A percentile compares a stretch with the other conserved stretches of the same genome.
phyloP scores from a whole-genome alignment of 2,113 vertebrate genomes.

The Syrmaticus mikado region DNA sequence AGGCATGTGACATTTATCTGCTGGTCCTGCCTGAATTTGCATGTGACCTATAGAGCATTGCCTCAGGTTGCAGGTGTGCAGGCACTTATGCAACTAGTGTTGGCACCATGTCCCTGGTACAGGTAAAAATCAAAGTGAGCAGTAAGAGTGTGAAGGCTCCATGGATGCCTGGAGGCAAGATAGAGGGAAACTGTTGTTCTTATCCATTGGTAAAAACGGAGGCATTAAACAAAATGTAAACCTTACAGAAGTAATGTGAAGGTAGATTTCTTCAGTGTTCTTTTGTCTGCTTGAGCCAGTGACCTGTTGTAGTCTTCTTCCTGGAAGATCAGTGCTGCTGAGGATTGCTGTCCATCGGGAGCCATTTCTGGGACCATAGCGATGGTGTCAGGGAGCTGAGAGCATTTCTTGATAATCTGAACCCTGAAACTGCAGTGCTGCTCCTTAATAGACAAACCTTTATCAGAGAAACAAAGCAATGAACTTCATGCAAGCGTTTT shows the following conservation, averaged over 20 bases:
- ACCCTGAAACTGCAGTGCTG: neutral
- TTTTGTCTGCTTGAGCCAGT: neutral
- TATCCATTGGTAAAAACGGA: neutral
- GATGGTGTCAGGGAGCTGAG: slow-evolving; percentile 14
- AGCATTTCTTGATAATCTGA: neutral
- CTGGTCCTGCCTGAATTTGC: neutral
- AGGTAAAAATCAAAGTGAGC: neutral
- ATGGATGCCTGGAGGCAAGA: neutral
- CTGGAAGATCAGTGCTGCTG: neutral
- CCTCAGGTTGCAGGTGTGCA: neutral
- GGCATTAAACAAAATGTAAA: neutral
- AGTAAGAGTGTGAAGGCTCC: neutral
- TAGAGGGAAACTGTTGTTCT: neutral
- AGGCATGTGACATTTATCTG: neutral
- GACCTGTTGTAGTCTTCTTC: neutral
- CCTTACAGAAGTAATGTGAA: neutral
- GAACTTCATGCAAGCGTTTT: slow-evolving; percentile 17
- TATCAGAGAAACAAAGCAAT: slow-evolving; percentile 26
- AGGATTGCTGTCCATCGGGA: neutral
- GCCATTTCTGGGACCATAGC: neutral
- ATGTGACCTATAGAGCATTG: neutral
- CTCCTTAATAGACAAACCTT: slow-evolving; percentile 38
- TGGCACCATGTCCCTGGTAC: neutral
- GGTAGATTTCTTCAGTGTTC: neutral
- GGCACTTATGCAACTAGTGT: neutral